Evolutionary conservation across 2,797 vertebrate species (phyloP), one percentile per base, ranked within the genome.

Genomic region (Lutjanus argentimaculatus): DNA sequence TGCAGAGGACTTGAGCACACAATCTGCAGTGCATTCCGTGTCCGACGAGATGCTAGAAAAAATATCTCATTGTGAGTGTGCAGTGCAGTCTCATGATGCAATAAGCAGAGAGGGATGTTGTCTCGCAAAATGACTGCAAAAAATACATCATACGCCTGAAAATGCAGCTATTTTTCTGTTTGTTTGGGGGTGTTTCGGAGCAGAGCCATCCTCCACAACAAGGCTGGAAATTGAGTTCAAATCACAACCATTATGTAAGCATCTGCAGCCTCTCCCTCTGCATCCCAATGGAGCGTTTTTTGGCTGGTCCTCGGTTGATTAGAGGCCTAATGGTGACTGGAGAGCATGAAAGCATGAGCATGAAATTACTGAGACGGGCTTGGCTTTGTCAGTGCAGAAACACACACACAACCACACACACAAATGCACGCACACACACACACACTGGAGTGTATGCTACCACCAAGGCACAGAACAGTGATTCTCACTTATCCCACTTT

Each of bases 291-390:
- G 79, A 85, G 75, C 30, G 42, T 25, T 80, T 86, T 75, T 83
- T 79, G 75, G 79, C 81, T 80, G 68, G 72, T 65, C 22, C 21
- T 70, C 8, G 57, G 63, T 73, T 90, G 72, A 86, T 89, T 84
- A 88, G 64, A 84, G 76, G 61, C 61, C 74, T 86, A 86, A 87
- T 87, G 78, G 73, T 87, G 79, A 83, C 85, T 84, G 67, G 55
- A 87, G 87, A 77, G 65, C 66, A 55, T 57, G 53, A 75, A 66
- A 66, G 52, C 72, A 66, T 74, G 80, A 85, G 81, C 85, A 86
- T 88, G 84, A 86, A 84, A 90, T 90, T 83, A 83, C 67, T 67
- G 63, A 81, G 66, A 79, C 36, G 15, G 67, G 67, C 73, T 74
- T 79, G 57, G 84, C 82, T 72, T 82, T 84, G 66, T 77, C 66